Base-by-base conservation (phyloP, 1,140 invertebrate genomes). In the Mylabris phalerata region DNA sequence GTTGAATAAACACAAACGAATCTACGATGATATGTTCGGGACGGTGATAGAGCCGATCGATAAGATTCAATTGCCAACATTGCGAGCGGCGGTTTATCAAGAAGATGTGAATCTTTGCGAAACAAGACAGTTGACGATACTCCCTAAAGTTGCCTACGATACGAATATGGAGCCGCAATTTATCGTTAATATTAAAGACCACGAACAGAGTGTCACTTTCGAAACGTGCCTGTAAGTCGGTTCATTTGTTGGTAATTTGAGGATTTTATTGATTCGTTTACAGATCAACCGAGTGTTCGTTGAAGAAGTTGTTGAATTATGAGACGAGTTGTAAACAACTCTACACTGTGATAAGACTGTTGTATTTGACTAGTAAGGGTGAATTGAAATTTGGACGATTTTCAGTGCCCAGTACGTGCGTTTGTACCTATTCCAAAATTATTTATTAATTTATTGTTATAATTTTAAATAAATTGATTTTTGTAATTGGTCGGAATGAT, bases 161-260 rank as follows among this genome's bases (percentile, higher is more conserved):
- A 52, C 26, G 9, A 45, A 24, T 11, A 13, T 54, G 9, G 32
- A 3, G 32, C 32, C 32, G 7, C 32, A 32, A 32, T 32, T 32
- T 11, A 54, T 54, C 19, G 51, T 54, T 7, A 40, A 54, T 25
- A 32, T 32, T 2, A 3, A 9, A 27, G 9, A 54, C 3, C 46
- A n/a, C 11, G 6, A 32, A n/a, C 51, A 54, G 39, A 26, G 13
- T 3, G 9, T 54, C 39, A 32, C 43, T 9, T 54, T 54, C 19
- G 51, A 54, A 32, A 19, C 39, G 32, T 54, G 51, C 39, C 7
- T 9, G 51, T 54, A 54, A 54, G 51, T 54, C 46, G n/a, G 32
- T 32, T 32, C 1, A 32, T 5, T 32, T 32, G 32, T 2, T 32
- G 19, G 19, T 19, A 19, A 19, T 19, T 19, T 19, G 19, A 2